Percentiles rank a stretch among this genome's conserved stretches.
phyloP scores from a whole-genome alignment of 2,113 vertebrate species.

The Cyprinus carpio region DNA sequence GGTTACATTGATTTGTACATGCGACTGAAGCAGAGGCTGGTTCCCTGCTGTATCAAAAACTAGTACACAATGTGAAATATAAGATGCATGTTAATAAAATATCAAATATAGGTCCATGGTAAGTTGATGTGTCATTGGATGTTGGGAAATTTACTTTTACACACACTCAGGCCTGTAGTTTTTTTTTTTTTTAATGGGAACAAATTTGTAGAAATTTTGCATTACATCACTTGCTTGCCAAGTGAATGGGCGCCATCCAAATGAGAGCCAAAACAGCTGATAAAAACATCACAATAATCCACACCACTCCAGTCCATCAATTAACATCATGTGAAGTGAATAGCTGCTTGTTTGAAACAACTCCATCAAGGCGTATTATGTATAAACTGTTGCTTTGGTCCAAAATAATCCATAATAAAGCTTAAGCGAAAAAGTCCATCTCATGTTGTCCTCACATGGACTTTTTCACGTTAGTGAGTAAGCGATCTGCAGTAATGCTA shows the following conservation, averaged over 20 bases:
- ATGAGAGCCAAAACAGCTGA: not conserved
- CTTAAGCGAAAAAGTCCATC: not conserved
- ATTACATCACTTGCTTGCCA: not conserved
- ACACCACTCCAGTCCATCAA: not conserved
- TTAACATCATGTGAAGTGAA: not conserved
- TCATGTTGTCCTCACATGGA: not conserved
- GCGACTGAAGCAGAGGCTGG: conserved; percentile 54
- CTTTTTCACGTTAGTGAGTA: not conserved
- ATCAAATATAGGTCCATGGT: conserved; percentile 7
- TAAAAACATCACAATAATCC: not conserved
- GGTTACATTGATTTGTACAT: not conserved
- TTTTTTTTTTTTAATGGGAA: too few species aligned
- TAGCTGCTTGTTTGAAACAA: not conserved
- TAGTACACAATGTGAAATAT: conserved; percentile 23
- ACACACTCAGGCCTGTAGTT: not conserved
- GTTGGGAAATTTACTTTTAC: not conserved
- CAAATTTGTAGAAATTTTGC: not conserved
- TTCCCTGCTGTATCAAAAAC: conserved; percentile 38
- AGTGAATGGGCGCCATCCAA: not conserved
- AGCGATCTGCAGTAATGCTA: not conserved
- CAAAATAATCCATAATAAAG: not conserved
- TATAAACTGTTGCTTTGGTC: not conserved
- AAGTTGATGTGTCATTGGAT: not conserved
- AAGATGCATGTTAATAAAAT: conserved; percentile 24
- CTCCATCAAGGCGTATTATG: too few species aligned